Evolutionary conservation across 2,888 invertebrate species (phyloP).

Genomic region (Athalia rosae): DNA sequence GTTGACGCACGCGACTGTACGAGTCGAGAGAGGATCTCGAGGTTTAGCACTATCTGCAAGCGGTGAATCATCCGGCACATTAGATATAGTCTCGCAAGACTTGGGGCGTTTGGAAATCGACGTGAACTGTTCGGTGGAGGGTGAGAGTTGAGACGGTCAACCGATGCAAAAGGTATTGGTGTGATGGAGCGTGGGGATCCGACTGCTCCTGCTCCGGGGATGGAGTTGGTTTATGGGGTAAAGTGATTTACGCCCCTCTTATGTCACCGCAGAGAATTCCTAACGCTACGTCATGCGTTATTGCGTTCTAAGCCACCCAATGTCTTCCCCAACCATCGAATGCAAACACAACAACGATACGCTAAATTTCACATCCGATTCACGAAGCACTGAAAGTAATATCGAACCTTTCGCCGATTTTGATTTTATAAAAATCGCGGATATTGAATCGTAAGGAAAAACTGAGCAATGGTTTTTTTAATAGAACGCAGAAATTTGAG

Average conservation of each 20-base stretch:
- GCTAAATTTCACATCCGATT: neutral
- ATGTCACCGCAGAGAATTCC: conserved; percentile 32
- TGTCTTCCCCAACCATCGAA: neutral
- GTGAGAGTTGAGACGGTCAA: conserved; percentile 30
- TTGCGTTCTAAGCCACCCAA: conserved; percentile 4
- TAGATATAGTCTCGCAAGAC: conserved; percentile 10
- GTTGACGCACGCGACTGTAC: too few relatives aligned
- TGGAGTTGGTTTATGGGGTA: conserved; percentile 4
- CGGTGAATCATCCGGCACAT: conserved; percentile 22
- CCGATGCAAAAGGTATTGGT: conserved; percentile 4
- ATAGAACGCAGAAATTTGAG: neutral
- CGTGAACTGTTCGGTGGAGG: conserved; percentile 26
- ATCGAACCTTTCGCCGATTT: too few relatives aligned
- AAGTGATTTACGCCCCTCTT: conserved; percentile 34
- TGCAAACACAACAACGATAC: conserved; percentile 13
- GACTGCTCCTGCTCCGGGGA: neutral
- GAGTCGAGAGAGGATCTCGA: too few relatives aligned
- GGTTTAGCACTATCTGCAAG: conserved; percentile 6
- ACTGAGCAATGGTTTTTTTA: too few relatives aligned
- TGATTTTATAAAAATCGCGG: too few relatives aligned
- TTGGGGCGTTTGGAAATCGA: conserved; percentile 23
- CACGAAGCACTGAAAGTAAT: too few relatives aligned
- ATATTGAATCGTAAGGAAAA: too few relatives aligned
- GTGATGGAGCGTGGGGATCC: conserved; percentile 5
- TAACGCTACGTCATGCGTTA: conserved; percentile 34